Evolutionary conservation across 2,113 vertebrate genomes (phyloP).

Genomic region (Aviceda subcristata): DNA sequence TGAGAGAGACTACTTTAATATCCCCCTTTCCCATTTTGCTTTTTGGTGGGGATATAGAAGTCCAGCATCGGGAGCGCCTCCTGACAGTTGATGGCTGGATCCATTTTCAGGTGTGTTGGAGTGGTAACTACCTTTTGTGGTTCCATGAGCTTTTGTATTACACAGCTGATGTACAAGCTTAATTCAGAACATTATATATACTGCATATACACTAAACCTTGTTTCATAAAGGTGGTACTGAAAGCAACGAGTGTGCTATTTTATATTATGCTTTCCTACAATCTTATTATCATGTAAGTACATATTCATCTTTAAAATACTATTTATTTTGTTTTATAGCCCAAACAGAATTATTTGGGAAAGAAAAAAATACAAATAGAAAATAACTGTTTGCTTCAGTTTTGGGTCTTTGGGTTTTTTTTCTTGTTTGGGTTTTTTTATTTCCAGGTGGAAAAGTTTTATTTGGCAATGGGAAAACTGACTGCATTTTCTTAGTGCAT

Average conservation of each 20-base stretch:
- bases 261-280: neutral
- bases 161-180: neutral
- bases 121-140: neutral
- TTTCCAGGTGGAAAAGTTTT: neutral
- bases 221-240: neutral
- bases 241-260: neutral
- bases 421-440: neutral
- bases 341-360: neutral
- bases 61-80: constrained; percentile 92
- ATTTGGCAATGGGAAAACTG: neutral
- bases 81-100: constrained; percentile 95
- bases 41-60: constrained; percentile 95
- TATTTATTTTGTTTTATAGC: neutral
- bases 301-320: neutral
- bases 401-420: neutral
- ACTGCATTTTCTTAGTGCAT: neutral
- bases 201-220: neutral
- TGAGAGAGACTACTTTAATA: constrained; percentile 90
- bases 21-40: constrained; percentile 92
- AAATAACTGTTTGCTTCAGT: neutral
- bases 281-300: neutral
- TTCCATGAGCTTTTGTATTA: neutral
- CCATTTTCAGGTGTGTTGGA: constrained; percentile 86
- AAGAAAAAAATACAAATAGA: neutral
- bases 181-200: fast-evolving